A percentile compares a stretch with the other conserved stretches of the same genome.
Conservation (phyloP, 2,797 vertebrate species). For the Poecilia wingei region DNA sequence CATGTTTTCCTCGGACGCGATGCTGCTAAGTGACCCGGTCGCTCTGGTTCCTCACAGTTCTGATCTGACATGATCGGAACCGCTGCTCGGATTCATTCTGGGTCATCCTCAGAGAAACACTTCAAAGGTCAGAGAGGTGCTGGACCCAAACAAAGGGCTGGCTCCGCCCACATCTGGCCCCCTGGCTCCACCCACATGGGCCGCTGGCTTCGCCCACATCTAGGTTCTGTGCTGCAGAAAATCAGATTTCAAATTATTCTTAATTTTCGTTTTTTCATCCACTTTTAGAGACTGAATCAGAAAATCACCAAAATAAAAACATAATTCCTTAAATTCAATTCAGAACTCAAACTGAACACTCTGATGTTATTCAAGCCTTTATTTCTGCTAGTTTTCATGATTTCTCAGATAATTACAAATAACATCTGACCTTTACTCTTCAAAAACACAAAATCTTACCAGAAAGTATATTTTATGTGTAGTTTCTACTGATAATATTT, state of each 20-base stretch:
- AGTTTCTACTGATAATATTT: no score
- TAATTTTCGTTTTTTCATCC: no score
- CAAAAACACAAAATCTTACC: not conserved
- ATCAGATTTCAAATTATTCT: no score
- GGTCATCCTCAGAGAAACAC: slow-evolving; percentile 46
- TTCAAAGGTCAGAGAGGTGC: slow-evolving; percentile 37
- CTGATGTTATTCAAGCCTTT: not conserved
- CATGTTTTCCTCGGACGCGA: slow-evolving; percentile 2
- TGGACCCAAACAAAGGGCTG: slow-evolving; percentile 33
- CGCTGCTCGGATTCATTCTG: slow-evolving; percentile 54
- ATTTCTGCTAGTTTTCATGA: not conserved
- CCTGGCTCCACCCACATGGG: no score
- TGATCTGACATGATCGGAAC: slow-evolving; percentile 23
- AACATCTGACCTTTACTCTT: not conserved
- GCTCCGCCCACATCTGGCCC: slow-evolving; percentile 1
- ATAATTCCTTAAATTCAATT: not conserved
- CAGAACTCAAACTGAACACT: not conserved
- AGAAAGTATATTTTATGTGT: no score
- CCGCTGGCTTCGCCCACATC: no score
- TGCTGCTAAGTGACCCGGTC: slow-evolving; percentile 20
- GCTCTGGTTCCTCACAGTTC: not conserved
- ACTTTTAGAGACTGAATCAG: not conserved
- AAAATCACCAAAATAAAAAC: not conserved
- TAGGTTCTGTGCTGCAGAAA: no score
- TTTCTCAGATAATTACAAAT: not conserved